Evolutionary conservation across 1,140 invertebrate species (phyloP).

Genomic region (Copidosoma floridanum): DNA sequence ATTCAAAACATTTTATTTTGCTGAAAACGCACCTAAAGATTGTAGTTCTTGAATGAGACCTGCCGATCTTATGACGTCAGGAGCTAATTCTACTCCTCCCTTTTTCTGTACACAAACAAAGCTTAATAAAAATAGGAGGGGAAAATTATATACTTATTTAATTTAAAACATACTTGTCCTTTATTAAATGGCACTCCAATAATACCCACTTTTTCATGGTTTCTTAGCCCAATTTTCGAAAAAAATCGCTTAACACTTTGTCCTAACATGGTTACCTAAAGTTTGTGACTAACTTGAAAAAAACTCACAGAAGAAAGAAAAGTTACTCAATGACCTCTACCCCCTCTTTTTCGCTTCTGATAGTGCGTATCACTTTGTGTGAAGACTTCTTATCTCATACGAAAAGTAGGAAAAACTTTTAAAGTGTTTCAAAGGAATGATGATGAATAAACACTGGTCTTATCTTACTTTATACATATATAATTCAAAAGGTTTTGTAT

Average conservation of each 20-base stretch:
- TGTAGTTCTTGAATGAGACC: constrained; percentile 45
- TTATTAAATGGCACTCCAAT: constrained; percentile 75
- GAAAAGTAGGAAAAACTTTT: background rate
- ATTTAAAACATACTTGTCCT: constrained; percentile 58
- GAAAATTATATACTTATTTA: constrained; percentile 3
- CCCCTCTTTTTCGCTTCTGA: constrained; percentile 1
- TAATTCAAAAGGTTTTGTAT: too few species aligned
- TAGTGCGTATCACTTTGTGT: constrained; percentile 6
- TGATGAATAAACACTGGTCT: background rate
- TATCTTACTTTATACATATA: background rate
- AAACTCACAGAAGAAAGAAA: too few species aligned
- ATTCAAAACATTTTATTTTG: background rate
- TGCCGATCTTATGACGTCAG: constrained; percentile 43
- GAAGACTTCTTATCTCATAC: too few species aligned
- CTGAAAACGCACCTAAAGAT: constrained; percentile 44
- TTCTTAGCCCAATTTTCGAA: constrained; percentile 32
- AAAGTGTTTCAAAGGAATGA: too few species aligned
- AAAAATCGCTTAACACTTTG: constrained; percentile 21
- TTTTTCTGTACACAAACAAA: constrained; percentile 38
- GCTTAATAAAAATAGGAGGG: constrained; percentile 16
- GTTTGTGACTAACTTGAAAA: too few species aligned
- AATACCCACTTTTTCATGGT: constrained; percentile 61
- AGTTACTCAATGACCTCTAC: constrained; percentile 24
- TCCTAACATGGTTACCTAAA: constrained; percentile 32
- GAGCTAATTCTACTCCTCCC: constrained; percentile 45